Conservation (phyloP, 2,888 invertebrate species). For the Anorthoa munda region DNA sequence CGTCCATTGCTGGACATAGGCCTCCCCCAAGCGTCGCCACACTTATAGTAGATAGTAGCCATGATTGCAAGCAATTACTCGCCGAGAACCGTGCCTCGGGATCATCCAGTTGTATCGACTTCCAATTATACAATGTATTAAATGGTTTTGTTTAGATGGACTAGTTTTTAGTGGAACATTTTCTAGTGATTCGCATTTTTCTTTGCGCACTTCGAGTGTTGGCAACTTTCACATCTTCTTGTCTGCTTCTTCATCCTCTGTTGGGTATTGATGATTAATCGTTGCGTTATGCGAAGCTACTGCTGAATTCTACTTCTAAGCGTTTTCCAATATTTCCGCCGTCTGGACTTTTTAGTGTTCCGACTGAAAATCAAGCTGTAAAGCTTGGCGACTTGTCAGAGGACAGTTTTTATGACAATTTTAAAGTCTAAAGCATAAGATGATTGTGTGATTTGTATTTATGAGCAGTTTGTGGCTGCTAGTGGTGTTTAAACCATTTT, state of each 20-base stretch:
- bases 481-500: too few species aligned
- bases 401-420: too few species aligned
- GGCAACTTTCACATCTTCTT: slow-evolving; percentile 46
- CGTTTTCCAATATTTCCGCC: neutral
- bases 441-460: too few species aligned
- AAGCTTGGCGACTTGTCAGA: too few species aligned
- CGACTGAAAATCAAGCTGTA: too few species aligned
- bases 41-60: slow-evolving; percentile 54
- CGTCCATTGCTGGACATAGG: too few species aligned
- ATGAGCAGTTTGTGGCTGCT: too few species aligned
- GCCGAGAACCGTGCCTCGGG: slow-evolving; percentile 32
- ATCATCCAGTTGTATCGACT: slow-evolving; percentile 63
- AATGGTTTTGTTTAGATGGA: slow-evolving; percentile 45
- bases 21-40: too few species aligned
- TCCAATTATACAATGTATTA: slow-evolving; percentile 49
- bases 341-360: neutral
- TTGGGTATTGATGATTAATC: slow-evolving; percentile 32
- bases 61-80: slow-evolving; percentile 56
- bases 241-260: slow-evolving; percentile 37
- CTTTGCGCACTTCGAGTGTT: slow-evolving; percentile 12
- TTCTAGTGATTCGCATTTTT: slow-evolving; percentile 42
- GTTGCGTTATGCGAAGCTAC: neutral
- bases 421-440: too few species aligned
- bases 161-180: slow-evolving; percentile 42
- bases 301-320: neutral